Evolutionary conservation across 2,113 vertebrate species (phyloP), one percentile per base, ranked within the genome.

Genomic region (Crotophaga sulcirostris): DNA sequence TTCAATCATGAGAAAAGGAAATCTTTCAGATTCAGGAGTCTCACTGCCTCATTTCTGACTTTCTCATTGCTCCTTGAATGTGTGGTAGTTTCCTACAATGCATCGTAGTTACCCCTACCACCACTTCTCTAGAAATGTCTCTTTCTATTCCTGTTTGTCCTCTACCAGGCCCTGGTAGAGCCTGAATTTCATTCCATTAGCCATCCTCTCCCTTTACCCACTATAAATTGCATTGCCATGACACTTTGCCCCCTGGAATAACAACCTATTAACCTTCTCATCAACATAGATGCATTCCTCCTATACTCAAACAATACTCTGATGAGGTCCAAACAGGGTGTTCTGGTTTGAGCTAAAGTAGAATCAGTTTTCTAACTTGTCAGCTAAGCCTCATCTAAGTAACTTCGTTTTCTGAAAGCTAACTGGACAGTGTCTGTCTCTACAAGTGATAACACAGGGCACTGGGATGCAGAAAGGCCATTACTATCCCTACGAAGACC

Each of bases 11-110:
- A 80, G 23, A 11, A 76, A 58, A 59, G 9, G 31, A 72, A 67
- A 40, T 16, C 10, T 42, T 0, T 29, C 4, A 0, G 15, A 8
- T 3, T 55, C 20, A 34, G 52, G 36, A 66, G 16, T 40, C 29
- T 6, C 34, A 24, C 15, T 52, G 16, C 18, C 26, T 29, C 17
- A 29, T 75, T 75, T 59, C 23, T 87, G 70, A 4, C 13, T 63
- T 42, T 55, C 45, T 19, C 12, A 16, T 47, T 67, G 26, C 4
- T 67, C 10, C 36, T 38, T 58, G 24, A 63, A 63, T 19, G 5
- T 1, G 0, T 18, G 51, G 20, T 26, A 17, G 6, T 20, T 73
- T 73, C 14, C 40, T 42, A 42, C 40, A 42, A 42, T 42, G 40
- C 40, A 42, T 13, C 40, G 13, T 42, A 42, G 40, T 42, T 42